Evolutionary conservation across 1,140 invertebrate species (phyloP), one percentile per base, ranked within the genome.

Genomic region (Trachelipus rathkii): DNA sequence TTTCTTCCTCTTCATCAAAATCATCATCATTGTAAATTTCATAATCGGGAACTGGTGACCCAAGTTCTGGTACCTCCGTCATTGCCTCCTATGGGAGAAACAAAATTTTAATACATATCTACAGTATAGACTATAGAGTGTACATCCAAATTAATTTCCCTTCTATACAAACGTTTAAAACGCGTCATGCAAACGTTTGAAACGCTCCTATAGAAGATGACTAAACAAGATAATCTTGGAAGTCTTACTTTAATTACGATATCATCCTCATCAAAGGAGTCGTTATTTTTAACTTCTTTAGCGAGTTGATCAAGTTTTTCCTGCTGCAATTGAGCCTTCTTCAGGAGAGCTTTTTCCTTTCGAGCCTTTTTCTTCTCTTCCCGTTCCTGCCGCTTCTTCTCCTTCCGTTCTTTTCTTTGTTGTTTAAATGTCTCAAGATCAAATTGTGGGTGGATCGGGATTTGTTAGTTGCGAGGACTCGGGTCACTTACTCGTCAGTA

Each of bases 381-480:
- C 72, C 83, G 83, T 69, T 86, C 85, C 71, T 80, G 82, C 44
- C 82, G 76, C 72, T 83, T 80, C 71, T 76, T 83, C 74, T 86
- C 84, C 78, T 84, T 85, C 72, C 85, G 84, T 77, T 84, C 46
- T 68, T 79, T 77, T 77, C 82, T 24, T 53, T 72, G 46, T 44
- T 72, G 69, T n/a, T 72, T 71, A 11, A 44, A 33, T 9, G 70
- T 72, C 44, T 71, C 46, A 11, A 73, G 73, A 33, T 23, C 19
- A 70, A 33, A 44, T 53, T 75, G 73, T 8, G 66, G 73, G 10
- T 75, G 67, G 24, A 50, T 71, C 67, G 43, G 21, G 10, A 76
- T n/a, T 21, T 76, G 67, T 2, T n/a, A 6, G 33, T 6, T 33
- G 33, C 6, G 6, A 33, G 33, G 33, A 33, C 33, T 6, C 33